Conservation (phyloP, 1,140 invertebrate genomes). For the Phymastichus coffea region DNA sequence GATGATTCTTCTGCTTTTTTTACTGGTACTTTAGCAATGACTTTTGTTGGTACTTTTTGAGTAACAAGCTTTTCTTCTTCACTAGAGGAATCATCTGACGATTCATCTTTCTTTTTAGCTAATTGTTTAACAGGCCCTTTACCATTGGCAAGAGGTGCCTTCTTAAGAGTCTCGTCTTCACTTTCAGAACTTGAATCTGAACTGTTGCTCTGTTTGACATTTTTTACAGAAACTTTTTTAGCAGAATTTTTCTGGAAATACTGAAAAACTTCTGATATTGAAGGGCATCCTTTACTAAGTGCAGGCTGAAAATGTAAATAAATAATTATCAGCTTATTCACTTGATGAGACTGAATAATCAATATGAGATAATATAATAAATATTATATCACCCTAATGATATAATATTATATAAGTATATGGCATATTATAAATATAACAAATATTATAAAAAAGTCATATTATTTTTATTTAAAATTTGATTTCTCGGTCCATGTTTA, state of each 20-base stretch:
- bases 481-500: not conserved
- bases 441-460: not conserved
- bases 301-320: constrained; percentile 43
- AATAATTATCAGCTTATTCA: not conserved
- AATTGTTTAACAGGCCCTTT: constrained; percentile 30
- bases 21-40: constrained; percentile 12
- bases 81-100: constrained; percentile 44
- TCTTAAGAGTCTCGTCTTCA: constrained; percentile 36
- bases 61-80: constrained; percentile 34
- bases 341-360: not conserved
- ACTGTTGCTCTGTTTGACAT: constrained; percentile 41
- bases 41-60: constrained; percentile 1
- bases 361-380: not conserved
- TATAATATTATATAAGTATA: not conserved
- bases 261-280: constrained; percentile 53
- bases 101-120: constrained; percentile 27
- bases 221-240: constrained; percentile 51
- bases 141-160: constrained; percentile 24
- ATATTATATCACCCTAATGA: not conserved
- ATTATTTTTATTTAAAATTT: not conserved
- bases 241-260: constrained; percentile 55
- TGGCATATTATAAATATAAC: not conserved
- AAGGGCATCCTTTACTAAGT: constrained; percentile 57
- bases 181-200: constrained; percentile 52
- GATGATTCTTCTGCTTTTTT: constrained; percentile 31